Evolutionary conservation across 1,140 invertebrate genomes (phyloP), one percentile per base, ranked within the genome.

Genomic region (Pogonomyrmex californicus): DNA sequence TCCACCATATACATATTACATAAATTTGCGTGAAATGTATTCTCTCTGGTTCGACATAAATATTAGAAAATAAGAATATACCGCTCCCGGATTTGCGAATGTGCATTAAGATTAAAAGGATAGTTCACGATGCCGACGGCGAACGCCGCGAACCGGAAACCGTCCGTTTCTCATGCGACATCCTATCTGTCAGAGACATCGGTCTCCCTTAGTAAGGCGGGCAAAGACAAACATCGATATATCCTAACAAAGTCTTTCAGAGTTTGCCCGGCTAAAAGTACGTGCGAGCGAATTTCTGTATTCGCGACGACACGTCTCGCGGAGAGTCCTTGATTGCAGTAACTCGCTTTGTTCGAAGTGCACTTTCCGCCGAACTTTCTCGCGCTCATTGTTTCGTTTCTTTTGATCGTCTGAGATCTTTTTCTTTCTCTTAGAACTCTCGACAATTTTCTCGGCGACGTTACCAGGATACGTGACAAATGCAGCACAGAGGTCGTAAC

Each of bases 251-350:
- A 78, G 17, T 66, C 47, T 65, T 14, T 51, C 54, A 0, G 44
- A 78, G 76, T 65, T 78, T 36, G 30, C 3, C 6, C n/a, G 23
- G 33, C n/a, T 79, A 36, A 78, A 78, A 65, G 51, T 77, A 36
- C 38, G 30, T 62, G 44, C 76, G 60, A 36, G 30, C 12, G 47
- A 36, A 2, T 56, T 23, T 36, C n/a, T 65, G 33, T 78, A 36
- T 78, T 58, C 4, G 76, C 60, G 49, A 44, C 14, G 76, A 79
- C 47, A 79, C 60, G 60, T 78, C 33, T 78, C 17, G 17, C 44
- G 9, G 1, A 60, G 23, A 79, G 76, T 66, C 63, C 33, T 79
- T 66, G 76, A 79, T 79, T 79, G 60, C 60, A 41, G 76, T 66
- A 79, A 79, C 60, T 66, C 12, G 44, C n/a, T 54, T 78, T 76